A percentile compares a stretch with the other conserved stretches of the same genome.
Evolutionary conservation across 2,113 vertebrate species (phyloP).

Genomic region (Dicentrarchus labrax): DNA sequence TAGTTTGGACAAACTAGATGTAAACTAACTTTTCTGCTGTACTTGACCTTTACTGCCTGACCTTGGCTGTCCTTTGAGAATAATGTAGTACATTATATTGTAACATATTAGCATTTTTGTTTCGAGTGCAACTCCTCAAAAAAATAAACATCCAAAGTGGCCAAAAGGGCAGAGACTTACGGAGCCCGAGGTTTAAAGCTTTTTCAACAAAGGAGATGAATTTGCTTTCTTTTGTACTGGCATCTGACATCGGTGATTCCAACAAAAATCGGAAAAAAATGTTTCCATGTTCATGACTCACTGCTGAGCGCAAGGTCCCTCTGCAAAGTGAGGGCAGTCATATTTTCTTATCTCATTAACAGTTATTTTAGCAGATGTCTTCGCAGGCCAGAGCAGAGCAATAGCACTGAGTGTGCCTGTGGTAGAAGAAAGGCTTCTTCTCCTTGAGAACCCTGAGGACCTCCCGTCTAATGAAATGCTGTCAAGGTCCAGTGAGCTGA

Average conservation of each 20-base stretch:
- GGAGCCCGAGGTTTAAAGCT: neutral
- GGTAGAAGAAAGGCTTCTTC: conserved; percentile 62
- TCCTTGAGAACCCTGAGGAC: conserved; percentile 70
- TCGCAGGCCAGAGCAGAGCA: conserved; percentile 24
- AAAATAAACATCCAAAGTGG: neutral
- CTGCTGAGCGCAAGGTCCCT: conserved; percentile 21
- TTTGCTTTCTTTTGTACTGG: neutral
- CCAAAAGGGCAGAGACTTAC: neutral
- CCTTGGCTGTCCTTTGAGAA: neutral
- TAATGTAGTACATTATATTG: neutral
- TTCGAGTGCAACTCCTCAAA: neutral
- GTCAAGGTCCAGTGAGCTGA: conserved; percentile 79
- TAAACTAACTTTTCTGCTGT: neutral
- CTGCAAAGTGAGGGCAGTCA: conserved; percentile 13
- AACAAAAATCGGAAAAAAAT: neutral
- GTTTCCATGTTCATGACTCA: neutral
- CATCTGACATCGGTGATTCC: neutral
- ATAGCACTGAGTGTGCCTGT: conserved; percentile 13
- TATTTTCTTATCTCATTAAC: conserved; percentile 71
- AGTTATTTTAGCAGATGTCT: conserved; percentile 61
- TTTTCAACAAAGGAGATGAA: neutral
- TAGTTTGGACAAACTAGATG: neutral
- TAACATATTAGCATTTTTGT: neutral
- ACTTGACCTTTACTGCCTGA: neutral
- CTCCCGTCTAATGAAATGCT: conserved; percentile 78